Percentiles rank a stretch among this genome's conserved stretches.
phyloP scores from a whole-genome alignment of 2,113 vertebrate species.

The Stictonetta naevosa region DNA sequence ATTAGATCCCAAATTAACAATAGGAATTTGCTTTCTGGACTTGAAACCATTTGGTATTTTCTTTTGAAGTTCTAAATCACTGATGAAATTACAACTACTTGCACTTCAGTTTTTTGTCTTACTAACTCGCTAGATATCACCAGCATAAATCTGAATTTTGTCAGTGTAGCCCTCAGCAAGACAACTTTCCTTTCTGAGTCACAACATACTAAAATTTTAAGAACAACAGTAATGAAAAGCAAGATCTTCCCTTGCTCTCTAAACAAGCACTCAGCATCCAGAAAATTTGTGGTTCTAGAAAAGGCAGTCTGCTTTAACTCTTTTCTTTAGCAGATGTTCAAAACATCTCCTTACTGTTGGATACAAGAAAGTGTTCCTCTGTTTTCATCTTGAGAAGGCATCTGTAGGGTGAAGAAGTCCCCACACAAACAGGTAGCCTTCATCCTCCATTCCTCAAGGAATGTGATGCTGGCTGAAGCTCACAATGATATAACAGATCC shows the following conservation, averaged over 20 bases:
- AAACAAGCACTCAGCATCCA: neutral
- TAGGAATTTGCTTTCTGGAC: neutral
- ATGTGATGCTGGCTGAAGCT: neutral
- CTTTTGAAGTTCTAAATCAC: neutral
- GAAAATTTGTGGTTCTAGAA: neutral
- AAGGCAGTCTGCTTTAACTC: neutral
- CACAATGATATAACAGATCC: neutral
- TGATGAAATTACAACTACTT: neutral
- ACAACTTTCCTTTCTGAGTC: neutral
- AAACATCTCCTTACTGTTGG: neutral
- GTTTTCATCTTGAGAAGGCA: neutral
- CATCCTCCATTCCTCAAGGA: neutral
- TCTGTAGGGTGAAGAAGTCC: neutral
- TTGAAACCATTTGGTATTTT: neutral
- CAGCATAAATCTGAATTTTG: neutral
- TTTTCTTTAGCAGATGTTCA: neutral
- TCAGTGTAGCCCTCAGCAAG: neutral
- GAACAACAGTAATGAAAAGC: neutral
- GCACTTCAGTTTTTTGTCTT: neutral
- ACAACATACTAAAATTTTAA: neutral
- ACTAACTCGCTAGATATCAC: neutral
- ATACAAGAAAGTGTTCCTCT: neutral
- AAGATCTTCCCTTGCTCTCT: neutral
- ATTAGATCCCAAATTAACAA: rapidly evolving
- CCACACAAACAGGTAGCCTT: neutral